Conservation (phyloP, 64 coral and sea anemone genomes). For the Exaiptasia diaphana region DNA sequence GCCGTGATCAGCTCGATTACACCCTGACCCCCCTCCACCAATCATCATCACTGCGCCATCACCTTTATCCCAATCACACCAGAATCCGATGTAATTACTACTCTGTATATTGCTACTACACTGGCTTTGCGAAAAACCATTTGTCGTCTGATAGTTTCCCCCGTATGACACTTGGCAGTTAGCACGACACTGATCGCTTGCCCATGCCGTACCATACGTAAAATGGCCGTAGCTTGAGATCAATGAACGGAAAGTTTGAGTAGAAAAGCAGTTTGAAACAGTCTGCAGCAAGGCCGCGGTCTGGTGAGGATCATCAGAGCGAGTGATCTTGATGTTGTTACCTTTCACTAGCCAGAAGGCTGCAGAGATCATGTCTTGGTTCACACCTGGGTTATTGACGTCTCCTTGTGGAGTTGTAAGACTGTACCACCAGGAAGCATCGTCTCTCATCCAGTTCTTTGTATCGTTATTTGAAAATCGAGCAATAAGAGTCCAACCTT, state of each 20-base stretch:
- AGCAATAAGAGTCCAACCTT: constrained; percentile 42
- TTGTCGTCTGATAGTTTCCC: neutral
- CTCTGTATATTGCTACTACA: constrained; percentile 11
- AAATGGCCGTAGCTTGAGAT: constrained; percentile 3
- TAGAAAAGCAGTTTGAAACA: neutral
- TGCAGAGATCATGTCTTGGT: constrained; percentile 49
- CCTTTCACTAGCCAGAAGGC: constrained; percentile 40
- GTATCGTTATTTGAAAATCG: constrained; percentile 37
- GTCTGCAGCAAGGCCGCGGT: constrained; percentile 22
- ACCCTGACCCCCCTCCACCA: neutral
- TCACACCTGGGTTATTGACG: neutral
- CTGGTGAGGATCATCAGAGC: constrained; percentile 26
- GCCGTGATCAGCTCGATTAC: constrained; percentile 6
- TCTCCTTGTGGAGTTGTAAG: neutral
- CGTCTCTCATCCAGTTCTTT: constrained; percentile 47
- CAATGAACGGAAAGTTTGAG: neutral
- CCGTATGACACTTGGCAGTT: constrained; percentile 4
- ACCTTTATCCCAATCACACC: neutral
- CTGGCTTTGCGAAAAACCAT: neutral
- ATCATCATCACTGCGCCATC: constrained; percentile 42
- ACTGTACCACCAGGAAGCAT: constrained; percentile 53
- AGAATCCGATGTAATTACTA: constrained; percentile 25
- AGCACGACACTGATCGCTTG: neutral
- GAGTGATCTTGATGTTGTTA: constrained; percentile 45
- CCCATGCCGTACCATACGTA: neutral